These are phyloP conservation scores for Macrobrachium rosenbergii DNA, from an alignment of 1,140 invertebrate genomes.

Conservation along the genomic window DNA sequence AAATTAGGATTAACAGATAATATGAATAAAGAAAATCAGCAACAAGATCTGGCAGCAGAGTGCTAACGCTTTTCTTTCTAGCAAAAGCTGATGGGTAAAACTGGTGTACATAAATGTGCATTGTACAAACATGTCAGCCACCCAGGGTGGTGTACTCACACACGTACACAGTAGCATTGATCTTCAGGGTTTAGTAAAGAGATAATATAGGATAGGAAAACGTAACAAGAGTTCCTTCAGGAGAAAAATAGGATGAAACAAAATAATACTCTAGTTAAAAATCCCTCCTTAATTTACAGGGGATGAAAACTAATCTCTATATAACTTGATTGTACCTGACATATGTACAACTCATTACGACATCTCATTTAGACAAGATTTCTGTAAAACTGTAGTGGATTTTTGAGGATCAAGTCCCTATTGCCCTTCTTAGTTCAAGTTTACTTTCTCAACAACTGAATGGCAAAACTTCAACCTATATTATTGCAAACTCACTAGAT, in stretches of 20 bases:
- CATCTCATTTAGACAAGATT: no score
- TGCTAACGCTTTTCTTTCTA: constrained; percentile 8
- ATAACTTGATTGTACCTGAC: no score
- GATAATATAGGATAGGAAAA: neutral
- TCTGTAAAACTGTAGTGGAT: no score
- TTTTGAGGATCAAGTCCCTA: no score
- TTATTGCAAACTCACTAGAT: no score
- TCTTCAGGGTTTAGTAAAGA: constrained; percentile 24
- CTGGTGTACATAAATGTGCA: neutral
- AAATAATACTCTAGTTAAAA: no score
- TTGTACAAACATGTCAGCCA: constrained; percentile 35
- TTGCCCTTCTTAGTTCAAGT: no score
- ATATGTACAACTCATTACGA: no score
- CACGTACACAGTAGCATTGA: constrained; percentile 31
- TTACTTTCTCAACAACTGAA: no score
- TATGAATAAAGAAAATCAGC: neutral
- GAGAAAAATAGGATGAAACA: neutral
- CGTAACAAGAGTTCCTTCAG: constrained; percentile 9
- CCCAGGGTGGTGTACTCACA: constrained; percentile 38
- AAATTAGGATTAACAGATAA: neutral
- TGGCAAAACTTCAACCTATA: no score
- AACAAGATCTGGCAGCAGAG: neutral
- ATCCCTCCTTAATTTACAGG: no score
- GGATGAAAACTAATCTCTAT: no score
- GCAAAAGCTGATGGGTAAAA: constrained; percentile 15